phyloP scores from a whole-genome alignment of 2,888 invertebrate species.

The Congeria kusceri region DNA sequence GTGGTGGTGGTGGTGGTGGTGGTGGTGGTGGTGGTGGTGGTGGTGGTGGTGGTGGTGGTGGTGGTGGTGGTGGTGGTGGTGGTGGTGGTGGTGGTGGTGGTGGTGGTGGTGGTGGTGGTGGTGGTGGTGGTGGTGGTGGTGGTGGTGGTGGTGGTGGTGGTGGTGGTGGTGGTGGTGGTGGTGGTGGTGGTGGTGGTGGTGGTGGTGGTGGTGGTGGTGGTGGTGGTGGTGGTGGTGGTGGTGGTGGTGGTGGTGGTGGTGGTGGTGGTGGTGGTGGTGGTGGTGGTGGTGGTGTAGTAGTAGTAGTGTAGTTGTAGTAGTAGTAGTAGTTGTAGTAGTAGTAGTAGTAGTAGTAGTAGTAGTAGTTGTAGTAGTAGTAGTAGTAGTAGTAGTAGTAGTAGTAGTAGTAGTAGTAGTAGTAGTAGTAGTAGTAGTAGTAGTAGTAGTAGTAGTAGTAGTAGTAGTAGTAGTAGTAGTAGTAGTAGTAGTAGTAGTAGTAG shows the following conservation, averaged over 20 bases:
- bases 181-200: neutral
- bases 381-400: conserved; percentile 6
- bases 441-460: conserved; percentile 16
- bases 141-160: neutral
- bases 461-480: conserved; percentile 14
- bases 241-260: neutral
- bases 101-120: conserved; percentile 1
- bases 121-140: neutral
- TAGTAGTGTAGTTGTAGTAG: neutral
- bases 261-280: neutral
- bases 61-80: neutral
- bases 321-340: neutral
- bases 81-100: neutral
- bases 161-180: neutral
- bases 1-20: neutral
- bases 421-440: conserved; percentile 14
- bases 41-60: neutral
- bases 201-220: neutral
- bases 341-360: conserved; percentile 1
- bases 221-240: neutral
- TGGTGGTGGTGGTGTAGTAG: conserved; percentile 1
- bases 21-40: neutral
- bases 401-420: conserved; percentile 14
- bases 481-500: conserved; percentile 14
- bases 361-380: neutral